Evolutionary conservation across 1,140 invertebrate genomes (phyloP).

Genomic region (Nasonia vitripennis): DNA sequence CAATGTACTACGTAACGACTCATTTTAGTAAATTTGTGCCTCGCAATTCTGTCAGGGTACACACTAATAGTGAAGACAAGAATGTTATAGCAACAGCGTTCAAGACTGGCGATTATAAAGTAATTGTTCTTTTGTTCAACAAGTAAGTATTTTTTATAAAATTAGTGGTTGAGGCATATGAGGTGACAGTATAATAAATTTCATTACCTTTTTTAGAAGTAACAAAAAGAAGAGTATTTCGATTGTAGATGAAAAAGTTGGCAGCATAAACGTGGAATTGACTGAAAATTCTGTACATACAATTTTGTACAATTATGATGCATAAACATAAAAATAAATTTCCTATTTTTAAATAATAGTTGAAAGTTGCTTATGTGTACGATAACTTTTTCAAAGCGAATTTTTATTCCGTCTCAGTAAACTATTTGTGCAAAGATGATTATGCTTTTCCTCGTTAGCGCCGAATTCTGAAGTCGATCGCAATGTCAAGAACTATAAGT

Average conservation of each 20-base stretch:
- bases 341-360: no score
- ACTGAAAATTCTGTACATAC: slow-evolving; percentile 43
- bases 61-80: slow-evolving; percentile 30
- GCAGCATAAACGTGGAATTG: slow-evolving; percentile 44
- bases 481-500: no score
- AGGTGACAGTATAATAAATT: no score
- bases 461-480: no score
- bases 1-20: slow-evolving; percentile 85
- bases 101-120: slow-evolving; percentile 74
- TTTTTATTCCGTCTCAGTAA: no score
- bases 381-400: no score
- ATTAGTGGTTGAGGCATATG: no score
- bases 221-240: slow-evolving; percentile 23
- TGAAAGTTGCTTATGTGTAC: no score
- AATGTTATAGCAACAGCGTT: slow-evolving; percentile 75
- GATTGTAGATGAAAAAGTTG: slow-evolving; percentile 19
- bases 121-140: slow-evolving; percentile 80
- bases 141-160: slow-evolving; percentile 72
- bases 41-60: slow-evolving; percentile 76
- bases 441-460: no score
- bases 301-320: slow-evolving; percentile 35
- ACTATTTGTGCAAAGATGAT: no score
- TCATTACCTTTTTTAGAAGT: slow-evolving; percentile 22
- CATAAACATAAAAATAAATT: neutral
- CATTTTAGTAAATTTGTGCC: slow-evolving; percentile 91